These are phyloP conservation scores for Orthosia gothica DNA, from an alignment of 2,888 invertebrate genomes.

Conservation along the genomic window DNA sequence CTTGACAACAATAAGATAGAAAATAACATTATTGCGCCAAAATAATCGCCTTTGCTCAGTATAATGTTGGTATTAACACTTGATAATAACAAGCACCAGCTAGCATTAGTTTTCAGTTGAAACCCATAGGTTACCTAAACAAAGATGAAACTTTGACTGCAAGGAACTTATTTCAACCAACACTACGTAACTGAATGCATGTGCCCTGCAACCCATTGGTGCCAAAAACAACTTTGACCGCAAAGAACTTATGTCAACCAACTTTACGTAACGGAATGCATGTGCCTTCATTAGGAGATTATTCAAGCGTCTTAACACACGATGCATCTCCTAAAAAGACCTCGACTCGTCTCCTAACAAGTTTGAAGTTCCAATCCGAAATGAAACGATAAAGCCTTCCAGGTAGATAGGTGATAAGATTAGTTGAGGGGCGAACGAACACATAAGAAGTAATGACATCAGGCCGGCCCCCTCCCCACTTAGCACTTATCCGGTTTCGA, in stretches of 20 bases:
- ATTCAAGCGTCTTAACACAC: neutral
- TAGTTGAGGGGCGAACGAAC: constrained; percentile 61
- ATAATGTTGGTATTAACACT: no score
- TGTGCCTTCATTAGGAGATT: constrained; percentile 1
- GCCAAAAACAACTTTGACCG: no score
- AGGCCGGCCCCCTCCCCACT: constrained; percentile 49
- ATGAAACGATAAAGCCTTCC: constrained; percentile 60
- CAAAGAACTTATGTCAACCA: neutral
- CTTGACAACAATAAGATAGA: no score
- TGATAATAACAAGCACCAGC: no score
- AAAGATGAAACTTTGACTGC: no score
- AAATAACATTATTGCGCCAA: no score
- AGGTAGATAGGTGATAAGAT: constrained; percentile 67
- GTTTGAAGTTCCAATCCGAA: constrained; percentile 52
- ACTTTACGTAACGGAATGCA: neutral
- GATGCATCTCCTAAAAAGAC: constrained; percentile 41
- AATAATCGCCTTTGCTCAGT: no score
- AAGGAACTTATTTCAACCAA: neutral
- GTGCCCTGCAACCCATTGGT: no score
- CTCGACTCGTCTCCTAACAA: constrained; percentile 29
- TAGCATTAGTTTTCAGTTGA: no score
- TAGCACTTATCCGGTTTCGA: constrained; percentile 63
- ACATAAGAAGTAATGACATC: constrained; percentile 66
- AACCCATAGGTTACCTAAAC: no score
- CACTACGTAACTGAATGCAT: neutral